These are phyloP conservation scores for Brachionus asplanchnoidis DNA, from an alignment of 1,140 invertebrate genomes.

Conservation along the genomic window DNA sequence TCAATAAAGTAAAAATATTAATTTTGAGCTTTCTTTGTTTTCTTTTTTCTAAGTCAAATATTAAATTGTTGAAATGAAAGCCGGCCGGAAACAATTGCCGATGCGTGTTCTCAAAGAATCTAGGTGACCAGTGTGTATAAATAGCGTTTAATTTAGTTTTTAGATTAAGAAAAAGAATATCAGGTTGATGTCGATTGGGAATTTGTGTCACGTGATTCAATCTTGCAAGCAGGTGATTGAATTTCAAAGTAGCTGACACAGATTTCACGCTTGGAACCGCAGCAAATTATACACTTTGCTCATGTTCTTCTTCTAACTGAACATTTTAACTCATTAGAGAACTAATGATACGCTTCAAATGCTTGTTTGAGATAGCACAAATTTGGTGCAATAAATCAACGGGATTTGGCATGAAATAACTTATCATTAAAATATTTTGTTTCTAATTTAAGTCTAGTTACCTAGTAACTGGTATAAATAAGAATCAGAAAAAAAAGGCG, in stretches of 20 bases:
- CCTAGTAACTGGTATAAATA: neutral
- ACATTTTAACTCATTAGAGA: neutral
- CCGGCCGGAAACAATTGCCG: neutral
- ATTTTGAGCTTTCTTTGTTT: neutral
- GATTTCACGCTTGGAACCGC: neutral
- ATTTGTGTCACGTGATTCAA: neutral
- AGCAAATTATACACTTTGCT: neutral
- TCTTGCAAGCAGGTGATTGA: neutral
- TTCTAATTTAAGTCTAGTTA: slow-evolving; percentile 2
- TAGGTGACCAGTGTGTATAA: slow-evolving; percentile 3
- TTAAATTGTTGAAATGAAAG: slow-evolving; percentile 30
- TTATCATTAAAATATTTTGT: neutral
- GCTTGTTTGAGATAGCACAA: neutral
- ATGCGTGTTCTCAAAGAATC: slow-evolving; percentile 14
- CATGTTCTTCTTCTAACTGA: neutral
- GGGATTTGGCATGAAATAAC: slow-evolving; percentile 31
- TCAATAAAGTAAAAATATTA: slow-evolving; percentile 21
- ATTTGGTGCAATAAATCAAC: slow-evolving; percentile 27
- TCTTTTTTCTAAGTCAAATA: neutral
- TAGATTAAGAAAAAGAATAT: neutral
- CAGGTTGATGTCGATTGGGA: neutral
- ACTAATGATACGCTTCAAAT: slow-evolving; percentile 16
- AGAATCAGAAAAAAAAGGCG: neutral
- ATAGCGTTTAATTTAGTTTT: neutral
- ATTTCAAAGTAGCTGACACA: neutral